These are phyloP conservation scores for Ailurus styani DNA, from an alignment of 2,113 vertebrate species.

Conservation along the genomic window DNA sequence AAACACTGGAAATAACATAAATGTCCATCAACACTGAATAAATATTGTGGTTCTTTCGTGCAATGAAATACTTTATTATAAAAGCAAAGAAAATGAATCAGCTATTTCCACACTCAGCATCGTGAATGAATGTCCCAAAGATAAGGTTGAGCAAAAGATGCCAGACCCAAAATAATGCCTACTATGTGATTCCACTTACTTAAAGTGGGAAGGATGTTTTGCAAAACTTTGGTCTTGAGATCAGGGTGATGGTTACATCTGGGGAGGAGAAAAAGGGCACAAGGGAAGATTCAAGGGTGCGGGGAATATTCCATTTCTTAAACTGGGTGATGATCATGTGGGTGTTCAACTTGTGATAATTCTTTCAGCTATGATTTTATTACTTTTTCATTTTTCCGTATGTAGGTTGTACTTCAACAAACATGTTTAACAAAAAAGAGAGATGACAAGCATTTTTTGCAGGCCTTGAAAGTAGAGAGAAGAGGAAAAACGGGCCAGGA, in stretches of 20 bases:
- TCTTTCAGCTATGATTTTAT: background rate
- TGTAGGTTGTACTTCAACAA: background rate
- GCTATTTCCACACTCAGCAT: background rate
- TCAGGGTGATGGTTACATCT: background rate
- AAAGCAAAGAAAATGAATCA: background rate
- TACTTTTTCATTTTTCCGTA: background rate
- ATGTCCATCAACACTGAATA: background rate
- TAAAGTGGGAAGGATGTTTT: background rate
- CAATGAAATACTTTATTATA: background rate
- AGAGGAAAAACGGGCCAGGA: background rate
- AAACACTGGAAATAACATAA: background rate
- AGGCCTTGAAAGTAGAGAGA: background rate
- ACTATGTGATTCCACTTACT: background rate
- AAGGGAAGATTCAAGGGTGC: background rate
- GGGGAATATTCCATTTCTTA: background rate
- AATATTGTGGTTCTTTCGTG: background rate
- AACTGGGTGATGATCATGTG: background rate
- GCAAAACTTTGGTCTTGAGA: background rate
- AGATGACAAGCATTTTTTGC: accelerated
- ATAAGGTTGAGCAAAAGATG: background rate
- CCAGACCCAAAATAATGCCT: background rate
- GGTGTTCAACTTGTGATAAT: background rate
- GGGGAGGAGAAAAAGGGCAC: background rate
- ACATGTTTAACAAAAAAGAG: background rate
- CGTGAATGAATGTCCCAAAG: background rate